Conservation (phyloP, 92 coral and sea anemone genomes). For the Pocillopora meandrina region DNA sequence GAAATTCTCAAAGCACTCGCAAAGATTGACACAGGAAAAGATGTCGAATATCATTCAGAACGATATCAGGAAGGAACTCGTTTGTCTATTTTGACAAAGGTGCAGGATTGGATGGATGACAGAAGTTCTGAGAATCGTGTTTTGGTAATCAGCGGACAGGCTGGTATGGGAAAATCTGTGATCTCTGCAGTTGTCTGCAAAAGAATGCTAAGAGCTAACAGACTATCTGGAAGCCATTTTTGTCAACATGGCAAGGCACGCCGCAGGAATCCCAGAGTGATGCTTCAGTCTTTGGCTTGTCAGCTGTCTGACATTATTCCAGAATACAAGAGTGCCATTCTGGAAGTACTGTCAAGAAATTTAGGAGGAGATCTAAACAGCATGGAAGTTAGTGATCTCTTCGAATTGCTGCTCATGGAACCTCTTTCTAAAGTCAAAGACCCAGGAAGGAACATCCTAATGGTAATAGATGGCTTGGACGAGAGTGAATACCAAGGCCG, state of each 20-base stretch:
- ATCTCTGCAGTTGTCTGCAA: constrained; percentile 53
- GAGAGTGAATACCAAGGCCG: constrained; percentile 40
- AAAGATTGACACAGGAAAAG: constrained; percentile 34
- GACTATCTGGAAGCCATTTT: constrained; percentile 57
- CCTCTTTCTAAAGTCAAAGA: constrained; percentile 19
- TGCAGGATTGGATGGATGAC: constrained; percentile 33
- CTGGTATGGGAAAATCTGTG: constrained; percentile 71
- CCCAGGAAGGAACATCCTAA: background rate
- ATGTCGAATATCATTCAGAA: constrained; percentile 6
- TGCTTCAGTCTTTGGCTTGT: constrained; percentile 57
- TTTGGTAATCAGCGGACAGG: constrained; percentile 39
- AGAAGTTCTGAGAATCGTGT: constrained; percentile 37
- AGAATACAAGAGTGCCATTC: constrained; percentile 42
- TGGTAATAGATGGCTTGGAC: constrained; percentile 12
- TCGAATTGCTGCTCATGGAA: constrained; percentile 29
- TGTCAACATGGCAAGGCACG: constrained; percentile 53
- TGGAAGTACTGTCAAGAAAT: constrained; percentile 44
- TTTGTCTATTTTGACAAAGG: constrained; percentile 27
- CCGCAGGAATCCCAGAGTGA: constrained; percentile 47
- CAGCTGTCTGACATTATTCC: constrained; percentile 42
- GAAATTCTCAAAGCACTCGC: constrained; percentile 45
- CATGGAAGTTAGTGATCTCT: constrained; percentile 32
- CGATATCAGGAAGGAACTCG: constrained; percentile 46
- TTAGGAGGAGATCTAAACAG: background rate
- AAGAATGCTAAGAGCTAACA: constrained; percentile 19